These are phyloP conservation scores for Drosophila punjabiensis DNA, from an alignment of 1,140 invertebrate genomes.

Conservation along the genomic window DNA sequence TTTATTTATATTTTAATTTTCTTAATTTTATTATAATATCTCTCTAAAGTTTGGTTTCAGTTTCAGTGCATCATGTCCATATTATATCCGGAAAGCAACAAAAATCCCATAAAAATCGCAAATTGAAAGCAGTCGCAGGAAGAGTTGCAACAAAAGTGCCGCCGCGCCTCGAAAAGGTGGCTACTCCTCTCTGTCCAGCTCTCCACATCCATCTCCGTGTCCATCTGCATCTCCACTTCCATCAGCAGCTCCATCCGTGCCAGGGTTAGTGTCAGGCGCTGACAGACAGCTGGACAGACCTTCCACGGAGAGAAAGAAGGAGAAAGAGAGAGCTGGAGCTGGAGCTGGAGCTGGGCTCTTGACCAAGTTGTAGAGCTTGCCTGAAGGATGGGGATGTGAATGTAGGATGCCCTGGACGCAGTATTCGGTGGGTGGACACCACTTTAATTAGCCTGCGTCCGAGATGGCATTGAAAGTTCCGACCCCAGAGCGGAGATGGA, in stretches of 20 bases:
- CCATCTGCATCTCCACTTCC: constrained; percentile 30
- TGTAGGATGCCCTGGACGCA: constrained; percentile 9
- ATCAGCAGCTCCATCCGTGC: constrained; percentile 30
- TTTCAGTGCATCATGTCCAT: constrained; percentile 31
- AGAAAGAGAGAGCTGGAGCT: neutral
- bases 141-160: constrained; percentile 65
- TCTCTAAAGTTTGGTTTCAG: neutral
- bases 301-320: constrained; percentile 10
- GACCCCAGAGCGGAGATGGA: constrained; percentile 50
- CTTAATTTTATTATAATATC: neutral
- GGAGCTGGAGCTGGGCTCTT: constrained; percentile 12
- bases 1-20: neutral
- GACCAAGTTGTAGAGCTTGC: constrained; percentile 1
- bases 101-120: constrained; percentile 73
- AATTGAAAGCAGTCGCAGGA: constrained; percentile 60
- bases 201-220: constrained; percentile 17
- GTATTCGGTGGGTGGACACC: constrained; percentile 76
- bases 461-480: constrained; percentile 68
- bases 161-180: constrained; percentile 25
- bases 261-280: constrained; percentile 56
- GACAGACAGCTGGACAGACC: constrained; percentile 59
- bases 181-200: constrained; percentile 11
- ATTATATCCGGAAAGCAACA: constrained; percentile 53
- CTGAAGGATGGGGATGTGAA: neutral
- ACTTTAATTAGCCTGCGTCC: constrained; percentile 78